Percentiles rank a stretch among this genome's conserved stretches.
Evolutionary conservation across 1,140 invertebrate species (phyloP).

Genomic region (Bombus fervidus): DNA sequence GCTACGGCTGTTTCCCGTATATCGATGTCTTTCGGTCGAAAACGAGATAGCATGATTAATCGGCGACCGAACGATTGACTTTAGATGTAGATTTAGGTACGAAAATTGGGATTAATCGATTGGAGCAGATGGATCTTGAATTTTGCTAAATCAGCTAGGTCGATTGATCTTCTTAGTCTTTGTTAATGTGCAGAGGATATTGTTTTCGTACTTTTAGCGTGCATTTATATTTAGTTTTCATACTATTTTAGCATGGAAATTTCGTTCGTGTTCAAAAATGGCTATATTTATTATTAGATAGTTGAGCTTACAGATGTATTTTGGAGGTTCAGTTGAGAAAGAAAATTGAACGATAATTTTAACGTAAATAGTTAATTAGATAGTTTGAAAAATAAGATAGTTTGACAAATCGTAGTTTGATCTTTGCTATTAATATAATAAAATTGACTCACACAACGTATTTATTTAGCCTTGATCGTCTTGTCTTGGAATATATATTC

Average conservation of each 20-base stretch:
- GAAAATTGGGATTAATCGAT: not conserved
- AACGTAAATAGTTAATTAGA: not conserved
- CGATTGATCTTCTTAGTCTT: not conserved
- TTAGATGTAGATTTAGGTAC: not conserved
- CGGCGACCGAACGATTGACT: not conserved
- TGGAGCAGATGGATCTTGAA: not conserved
- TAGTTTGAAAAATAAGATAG: not conserved
- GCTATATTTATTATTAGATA: not conserved
- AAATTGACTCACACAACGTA: too few species aligned
- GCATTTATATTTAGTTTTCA: not conserved
- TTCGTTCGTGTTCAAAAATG: not conserved
- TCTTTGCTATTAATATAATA: too few species aligned
- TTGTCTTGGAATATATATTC: too few species aligned
- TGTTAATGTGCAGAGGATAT: too few species aligned
- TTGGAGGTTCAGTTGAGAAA: too few species aligned
- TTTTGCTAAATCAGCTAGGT: not conserved
- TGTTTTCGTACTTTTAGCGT: not conserved
- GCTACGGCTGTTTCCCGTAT: not conserved
- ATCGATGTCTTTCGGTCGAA: not conserved
- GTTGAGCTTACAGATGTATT: not conserved
- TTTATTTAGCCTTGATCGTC: too few species aligned
- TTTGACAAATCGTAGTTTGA: too few species aligned
- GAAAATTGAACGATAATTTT: not conserved
- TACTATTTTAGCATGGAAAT: not conserved
- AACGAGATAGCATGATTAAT: not conserved